Evolutionary conservation across 2,113 vertebrate species (phyloP).

Genomic region (Chionodraco myersi): DNA sequence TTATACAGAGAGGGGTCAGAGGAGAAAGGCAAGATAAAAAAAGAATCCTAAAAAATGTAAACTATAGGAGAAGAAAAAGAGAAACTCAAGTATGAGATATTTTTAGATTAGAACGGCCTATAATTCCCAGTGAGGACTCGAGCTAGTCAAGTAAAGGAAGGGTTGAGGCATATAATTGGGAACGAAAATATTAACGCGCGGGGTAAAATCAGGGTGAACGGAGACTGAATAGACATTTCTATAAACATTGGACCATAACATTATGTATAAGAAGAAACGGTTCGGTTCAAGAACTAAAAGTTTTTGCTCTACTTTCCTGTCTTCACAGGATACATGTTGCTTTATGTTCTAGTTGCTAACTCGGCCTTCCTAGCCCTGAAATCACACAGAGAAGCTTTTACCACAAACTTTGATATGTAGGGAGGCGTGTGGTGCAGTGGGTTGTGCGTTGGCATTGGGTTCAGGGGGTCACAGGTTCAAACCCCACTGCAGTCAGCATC

Average conservation of each 20-base stretch:
- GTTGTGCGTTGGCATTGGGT: too few species aligned
- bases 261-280: background rate
- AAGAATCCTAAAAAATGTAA: background rate
- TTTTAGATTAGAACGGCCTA: background rate
- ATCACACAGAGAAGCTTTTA: background rate
- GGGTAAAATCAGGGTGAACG: background rate
- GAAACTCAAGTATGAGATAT: background rate
- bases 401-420: background rate
- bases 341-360: background rate
- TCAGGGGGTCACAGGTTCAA: too few species aligned
- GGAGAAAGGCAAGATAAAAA: background rate
- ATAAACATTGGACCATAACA: background rate
- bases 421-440: too few species aligned
- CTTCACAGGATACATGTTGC: background rate
- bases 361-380: slow-evolving; percentile 3
- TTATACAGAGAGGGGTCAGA: background rate
- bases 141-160: background rate
- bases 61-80: background rate
- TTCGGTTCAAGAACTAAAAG: background rate
- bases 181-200: background rate
- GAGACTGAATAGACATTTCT: background rate
- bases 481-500: too few species aligned
- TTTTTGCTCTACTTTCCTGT: background rate
- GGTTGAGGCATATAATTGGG: background rate
- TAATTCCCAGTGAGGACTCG: background rate